These are phyloP conservation scores for Mionectes macconnelli DNA, from an alignment of 2,113 vertebrate species.

Conservation along the genomic window DNA sequence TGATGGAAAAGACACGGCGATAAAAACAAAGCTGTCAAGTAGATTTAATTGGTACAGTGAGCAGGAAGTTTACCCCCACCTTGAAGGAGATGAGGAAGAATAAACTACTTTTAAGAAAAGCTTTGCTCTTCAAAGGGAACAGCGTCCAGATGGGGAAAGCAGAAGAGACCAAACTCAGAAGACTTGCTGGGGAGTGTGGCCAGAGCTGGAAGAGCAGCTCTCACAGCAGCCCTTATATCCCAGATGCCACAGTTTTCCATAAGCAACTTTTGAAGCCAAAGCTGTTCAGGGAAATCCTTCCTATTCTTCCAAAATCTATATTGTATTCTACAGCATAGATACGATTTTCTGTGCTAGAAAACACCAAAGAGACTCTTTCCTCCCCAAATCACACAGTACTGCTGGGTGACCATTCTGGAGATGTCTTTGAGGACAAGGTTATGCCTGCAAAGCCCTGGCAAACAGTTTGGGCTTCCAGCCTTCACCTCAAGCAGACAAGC, in stretches of 20 bases:
- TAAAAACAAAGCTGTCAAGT: conserved; percentile 38
- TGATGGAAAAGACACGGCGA: background rate
- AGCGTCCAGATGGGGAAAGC: background rate
- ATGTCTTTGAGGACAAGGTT: background rate
- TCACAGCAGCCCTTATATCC: background rate
- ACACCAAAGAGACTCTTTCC: background rate
- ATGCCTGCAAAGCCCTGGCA: background rate
- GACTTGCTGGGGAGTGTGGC: background rate
- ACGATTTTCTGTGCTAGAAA: background rate
- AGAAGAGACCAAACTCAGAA: background rate
- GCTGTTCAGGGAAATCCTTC: background rate
- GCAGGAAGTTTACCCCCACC: background rate
- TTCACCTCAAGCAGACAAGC: background rate
- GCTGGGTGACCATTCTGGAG: background rate
- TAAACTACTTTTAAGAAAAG: background rate
- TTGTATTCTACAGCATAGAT: background rate
- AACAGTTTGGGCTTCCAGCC: background rate
- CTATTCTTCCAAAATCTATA: background rate
- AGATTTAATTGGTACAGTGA: conserved; percentile 30
- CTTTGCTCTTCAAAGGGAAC: background rate
- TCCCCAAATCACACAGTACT: background rate
- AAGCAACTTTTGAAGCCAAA: background rate
- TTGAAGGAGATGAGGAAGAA: background rate
- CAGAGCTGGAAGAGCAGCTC: background rate
- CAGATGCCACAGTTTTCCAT: background rate